These are phyloP conservation scores for Speoplatyrhinus poulsoni DNA, from an alignment of 2,113 vertebrate species.

Conservation along the genomic window DNA sequence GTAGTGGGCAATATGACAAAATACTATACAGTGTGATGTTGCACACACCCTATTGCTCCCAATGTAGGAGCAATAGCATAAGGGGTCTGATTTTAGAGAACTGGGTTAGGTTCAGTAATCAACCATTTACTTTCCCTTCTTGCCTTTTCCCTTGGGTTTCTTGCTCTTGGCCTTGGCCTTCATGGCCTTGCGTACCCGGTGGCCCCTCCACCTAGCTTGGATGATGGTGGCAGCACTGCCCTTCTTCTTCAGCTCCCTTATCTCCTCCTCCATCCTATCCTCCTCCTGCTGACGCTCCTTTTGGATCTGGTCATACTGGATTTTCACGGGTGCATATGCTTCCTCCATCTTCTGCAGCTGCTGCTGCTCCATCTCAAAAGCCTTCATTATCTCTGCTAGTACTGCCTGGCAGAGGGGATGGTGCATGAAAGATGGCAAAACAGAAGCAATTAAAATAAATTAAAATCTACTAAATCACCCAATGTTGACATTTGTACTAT, in stretches of 20 bases:
- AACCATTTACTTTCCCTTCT: constrained; percentile 54
- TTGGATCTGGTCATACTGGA: constrained; percentile 78
- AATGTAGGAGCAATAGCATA: neutral
- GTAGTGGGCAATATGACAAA: too few species aligned
- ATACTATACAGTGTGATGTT: too few species aligned
- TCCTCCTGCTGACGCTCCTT: constrained; percentile 65
- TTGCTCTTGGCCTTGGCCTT: constrained; percentile 72
- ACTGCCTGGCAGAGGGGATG: constrained; percentile 64
- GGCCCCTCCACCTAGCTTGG: constrained; percentile 88
- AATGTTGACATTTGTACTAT: neutral
- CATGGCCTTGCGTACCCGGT: constrained; percentile 77
- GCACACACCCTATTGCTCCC: too few species aligned
- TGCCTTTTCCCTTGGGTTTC: constrained; percentile 66
- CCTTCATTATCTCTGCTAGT: constrained; percentile 64
- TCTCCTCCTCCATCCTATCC: constrained; percentile 66
- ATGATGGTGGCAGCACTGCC: constrained; percentile 74
- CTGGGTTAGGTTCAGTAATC: neutral
- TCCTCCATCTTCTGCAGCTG: constrained; percentile 74
- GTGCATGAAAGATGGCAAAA: neutral
- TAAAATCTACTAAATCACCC: neutral
- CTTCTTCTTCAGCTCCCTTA: constrained; percentile 70
- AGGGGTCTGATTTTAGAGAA: neutral
- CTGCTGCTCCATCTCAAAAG: constrained; percentile 68
- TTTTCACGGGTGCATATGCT: constrained; percentile 63
- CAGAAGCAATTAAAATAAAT: neutral